These are phyloP conservation scores for Apantesis nais DNA, from an alignment of 2,888 invertebrate species.

Conservation along the genomic window DNA sequence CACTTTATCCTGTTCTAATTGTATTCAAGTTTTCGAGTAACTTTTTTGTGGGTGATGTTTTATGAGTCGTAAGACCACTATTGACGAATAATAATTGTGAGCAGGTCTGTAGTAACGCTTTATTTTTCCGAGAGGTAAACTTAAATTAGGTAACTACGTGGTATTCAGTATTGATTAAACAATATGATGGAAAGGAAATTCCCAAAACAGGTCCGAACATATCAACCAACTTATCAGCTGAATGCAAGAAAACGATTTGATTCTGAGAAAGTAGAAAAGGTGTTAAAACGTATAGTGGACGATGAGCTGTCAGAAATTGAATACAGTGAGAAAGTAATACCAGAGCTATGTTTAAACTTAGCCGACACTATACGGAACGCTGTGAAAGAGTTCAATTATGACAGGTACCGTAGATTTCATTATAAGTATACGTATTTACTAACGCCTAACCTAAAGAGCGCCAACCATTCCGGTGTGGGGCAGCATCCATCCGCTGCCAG, in stretches of 20 bases:
- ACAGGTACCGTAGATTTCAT: slow-evolving; percentile 69
- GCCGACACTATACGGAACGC: slow-evolving; percentile 86
- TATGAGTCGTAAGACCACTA: too few species aligned
- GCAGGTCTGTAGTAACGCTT: not conserved
- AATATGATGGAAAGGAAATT: slow-evolving; percentile 64
- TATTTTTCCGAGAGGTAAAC: not conserved
- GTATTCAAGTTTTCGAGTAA: not conserved
- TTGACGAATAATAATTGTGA: not conserved
- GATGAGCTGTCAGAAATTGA: slow-evolving; percentile 87
- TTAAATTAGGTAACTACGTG: not conserved
- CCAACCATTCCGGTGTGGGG: too few species aligned
- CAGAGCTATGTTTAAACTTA: slow-evolving; percentile 85
- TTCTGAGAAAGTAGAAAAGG: slow-evolving; percentile 85
- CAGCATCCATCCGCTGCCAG: too few species aligned
- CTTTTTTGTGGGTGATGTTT: not conserved
- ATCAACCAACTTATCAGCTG: slow-evolving; percentile 88
- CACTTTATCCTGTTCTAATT: not conserved
- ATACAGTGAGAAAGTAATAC: slow-evolving; percentile 86
- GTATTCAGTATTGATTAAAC: slow-evolving; percentile 61
- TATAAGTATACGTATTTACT: too few species aligned
- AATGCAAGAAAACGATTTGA: slow-evolving; percentile 88
- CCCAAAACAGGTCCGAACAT: slow-evolving; percentile 76
- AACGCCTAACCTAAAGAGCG: too few species aligned
- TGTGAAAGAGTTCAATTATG: slow-evolving; percentile 88
- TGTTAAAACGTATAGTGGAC: slow-evolving; percentile 85